Conservation (phyloP, 2,797 vertebrate genomes). For the Helostoma temminkii region DNA sequence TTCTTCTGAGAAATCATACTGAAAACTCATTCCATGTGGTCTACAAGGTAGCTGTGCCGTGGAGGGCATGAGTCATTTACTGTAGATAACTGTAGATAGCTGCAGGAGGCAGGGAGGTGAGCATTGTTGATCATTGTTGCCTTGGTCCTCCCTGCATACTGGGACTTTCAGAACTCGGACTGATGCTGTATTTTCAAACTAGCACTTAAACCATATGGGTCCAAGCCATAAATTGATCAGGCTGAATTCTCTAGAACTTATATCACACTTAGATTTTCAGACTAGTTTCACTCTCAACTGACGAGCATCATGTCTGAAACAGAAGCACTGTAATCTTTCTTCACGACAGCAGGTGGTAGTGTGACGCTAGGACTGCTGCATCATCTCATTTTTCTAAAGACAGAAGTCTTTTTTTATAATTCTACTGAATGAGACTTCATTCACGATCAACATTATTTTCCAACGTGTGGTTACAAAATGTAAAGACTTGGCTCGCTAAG, state of each 20-base stretch:
- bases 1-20: conserved; percentile 42
- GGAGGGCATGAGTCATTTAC: conserved; percentile 62
- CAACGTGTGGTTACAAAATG: conserved; percentile 77
- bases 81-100: conserved; percentile 77
- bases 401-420: conserved; percentile 68
- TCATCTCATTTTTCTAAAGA: conserved; percentile 76
- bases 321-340: conserved; percentile 82
- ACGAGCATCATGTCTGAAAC: conserved; percentile 55
- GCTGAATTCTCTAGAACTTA: conserved; percentile 63
- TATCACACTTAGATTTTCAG: conserved; percentile 43
- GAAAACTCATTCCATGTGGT: conserved; percentile 66
- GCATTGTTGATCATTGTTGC: conserved; percentile 68
- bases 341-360: conserved; percentile 76
- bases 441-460: conserved; percentile 76
- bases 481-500: conserved; percentile 78
- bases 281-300: conserved; percentile 49
- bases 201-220: conserved; percentile 83
- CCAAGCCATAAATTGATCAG: conserved; percentile 69
- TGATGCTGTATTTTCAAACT: conserved; percentile 77
- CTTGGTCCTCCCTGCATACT: conserved; percentile 66
- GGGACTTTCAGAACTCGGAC: conserved; percentile 72
- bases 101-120: conserved; percentile 43
- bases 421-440: conserved; percentile 78
- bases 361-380: conserved; percentile 73
- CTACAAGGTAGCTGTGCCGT: conserved; percentile 39